Conservation (phyloP, 2,797 vertebrate genomes). For the Sebastes cheni region DNA sequence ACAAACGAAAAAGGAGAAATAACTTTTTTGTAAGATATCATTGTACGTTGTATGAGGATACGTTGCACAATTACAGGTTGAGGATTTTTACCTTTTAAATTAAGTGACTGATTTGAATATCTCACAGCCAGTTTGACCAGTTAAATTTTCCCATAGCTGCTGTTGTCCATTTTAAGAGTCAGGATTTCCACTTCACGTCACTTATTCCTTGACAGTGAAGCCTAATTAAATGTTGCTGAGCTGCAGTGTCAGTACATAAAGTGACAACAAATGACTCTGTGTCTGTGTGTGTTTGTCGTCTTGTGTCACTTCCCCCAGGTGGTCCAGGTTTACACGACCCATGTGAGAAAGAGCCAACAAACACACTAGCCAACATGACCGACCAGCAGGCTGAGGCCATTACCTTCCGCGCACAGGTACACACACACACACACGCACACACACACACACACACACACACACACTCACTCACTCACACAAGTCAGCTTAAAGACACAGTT, state of each 20-base stretch:
- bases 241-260: neutral
- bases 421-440: slow-evolving; percentile 32
- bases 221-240: slow-evolving; percentile 23
- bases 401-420: slow-evolving; percentile 95
- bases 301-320: slow-evolving; percentile 77
- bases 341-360: slow-evolving; percentile 93
- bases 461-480: slow-evolving; percentile 34
- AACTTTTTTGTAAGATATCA: too few relatives aligned
- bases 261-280: slow-evolving; percentile 19
- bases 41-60: too few relatives aligned
- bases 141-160: neutral
- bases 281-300: neutral
- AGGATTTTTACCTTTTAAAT: neutral
- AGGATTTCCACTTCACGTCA: neutral
- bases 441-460: slow-evolving; percentile 15
- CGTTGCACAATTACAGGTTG: neutral
- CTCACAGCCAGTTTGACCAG: neutral
- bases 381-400: slow-evolving; percentile 94
- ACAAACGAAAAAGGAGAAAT: too few relatives aligned
- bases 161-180: neutral
- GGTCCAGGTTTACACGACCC: slow-evolving; percentile 97
- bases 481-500: slow-evolving; percentile 25
- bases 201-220: slow-evolving; percentile 5
- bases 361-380: slow-evolving; percentile 91
- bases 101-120: neutral